Conservation (phyloP, 2,888 invertebrate genomes). For the Lasioglossum leucozonium region DNA sequence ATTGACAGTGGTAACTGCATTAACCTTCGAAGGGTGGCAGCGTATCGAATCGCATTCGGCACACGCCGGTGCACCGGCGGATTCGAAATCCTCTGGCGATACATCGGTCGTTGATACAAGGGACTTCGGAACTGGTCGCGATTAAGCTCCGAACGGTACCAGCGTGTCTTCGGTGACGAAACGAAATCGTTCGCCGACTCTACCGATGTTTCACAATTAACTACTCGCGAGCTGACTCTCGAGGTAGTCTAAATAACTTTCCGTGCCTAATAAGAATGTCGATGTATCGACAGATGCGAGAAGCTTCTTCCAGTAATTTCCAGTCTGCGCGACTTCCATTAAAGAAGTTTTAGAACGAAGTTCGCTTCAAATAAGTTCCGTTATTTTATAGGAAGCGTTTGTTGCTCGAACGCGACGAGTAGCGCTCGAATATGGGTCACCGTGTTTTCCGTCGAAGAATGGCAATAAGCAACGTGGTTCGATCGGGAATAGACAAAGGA, state of each 20-base stretch:
- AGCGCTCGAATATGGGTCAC: not conserved
- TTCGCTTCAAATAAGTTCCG: not conserved
- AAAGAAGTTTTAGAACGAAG: not conserved
- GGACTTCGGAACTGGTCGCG: slow-evolving; percentile 48
- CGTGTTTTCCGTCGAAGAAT: not conserved
- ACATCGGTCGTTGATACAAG: slow-evolving; percentile 51
- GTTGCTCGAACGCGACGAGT: not conserved
- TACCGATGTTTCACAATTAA: slow-evolving; percentile 23
- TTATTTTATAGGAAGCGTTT: not conserved
- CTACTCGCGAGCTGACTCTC: not conserved
- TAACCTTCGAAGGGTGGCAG: slow-evolving; percentile 60
- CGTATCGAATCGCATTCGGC: slow-evolving; percentile 65
- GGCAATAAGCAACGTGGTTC: not conserved
- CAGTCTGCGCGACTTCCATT: not conserved
- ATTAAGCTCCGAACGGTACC: slow-evolving; percentile 52
- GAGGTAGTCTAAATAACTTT: not conserved
- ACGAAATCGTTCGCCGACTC: not conserved
- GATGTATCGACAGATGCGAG: not conserved
- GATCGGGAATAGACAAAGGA: slow-evolving; percentile 62
- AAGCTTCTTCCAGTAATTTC: not conserved
- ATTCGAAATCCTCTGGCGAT: slow-evolving; percentile 56
- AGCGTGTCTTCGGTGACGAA: slow-evolving; percentile 29
- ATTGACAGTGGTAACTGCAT: slow-evolving; percentile 63
- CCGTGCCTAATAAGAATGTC: not conserved
- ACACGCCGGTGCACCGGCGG: slow-evolving; percentile 55